These are phyloP conservation scores for Bradypus variegatus DNA, from an alignment of 2,797 vertebrate genomes.

Conservation along the genomic window DNA sequence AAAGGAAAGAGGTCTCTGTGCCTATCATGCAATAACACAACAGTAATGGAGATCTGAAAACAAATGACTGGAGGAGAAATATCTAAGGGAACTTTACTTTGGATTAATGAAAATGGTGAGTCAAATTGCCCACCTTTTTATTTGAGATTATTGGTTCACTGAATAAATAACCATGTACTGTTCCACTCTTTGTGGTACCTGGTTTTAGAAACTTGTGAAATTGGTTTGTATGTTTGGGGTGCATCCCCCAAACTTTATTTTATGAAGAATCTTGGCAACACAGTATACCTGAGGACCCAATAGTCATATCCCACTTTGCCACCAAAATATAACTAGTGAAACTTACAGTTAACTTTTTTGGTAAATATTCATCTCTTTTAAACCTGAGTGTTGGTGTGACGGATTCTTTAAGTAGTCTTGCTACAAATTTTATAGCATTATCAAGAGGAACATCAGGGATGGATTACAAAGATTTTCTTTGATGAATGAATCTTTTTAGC, in stretches of 20 bases:
- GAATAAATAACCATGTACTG: fast-evolving
- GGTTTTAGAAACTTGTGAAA: neutral
- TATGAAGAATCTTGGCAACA: neutral
- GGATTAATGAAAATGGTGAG: neutral
- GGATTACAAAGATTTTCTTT: neutral
- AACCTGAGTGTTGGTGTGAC: neutral
- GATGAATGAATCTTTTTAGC: neutral
- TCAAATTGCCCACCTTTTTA: neutral
- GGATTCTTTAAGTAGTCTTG: neutral
- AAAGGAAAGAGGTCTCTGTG: neutral
- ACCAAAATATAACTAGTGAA: fast-evolving
- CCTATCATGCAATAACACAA: neutral
- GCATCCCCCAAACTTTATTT: neutral
- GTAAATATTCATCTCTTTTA: neutral
- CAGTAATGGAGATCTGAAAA: neutral
- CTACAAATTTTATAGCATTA: fast-evolving
- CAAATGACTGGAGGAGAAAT: neutral
- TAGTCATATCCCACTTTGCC: neutral
- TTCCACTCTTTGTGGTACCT: neutral
- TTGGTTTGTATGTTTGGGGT: neutral
- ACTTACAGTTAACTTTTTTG: no score
- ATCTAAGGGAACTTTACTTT: fast-evolving
- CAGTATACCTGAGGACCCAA: neutral
- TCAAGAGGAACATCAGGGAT: fast-evolving
- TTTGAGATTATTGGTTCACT: no score